Evolutionary conservation across 2,113 vertebrate species (phyloP).

Genomic region (Dicentrarchus labrax): DNA sequence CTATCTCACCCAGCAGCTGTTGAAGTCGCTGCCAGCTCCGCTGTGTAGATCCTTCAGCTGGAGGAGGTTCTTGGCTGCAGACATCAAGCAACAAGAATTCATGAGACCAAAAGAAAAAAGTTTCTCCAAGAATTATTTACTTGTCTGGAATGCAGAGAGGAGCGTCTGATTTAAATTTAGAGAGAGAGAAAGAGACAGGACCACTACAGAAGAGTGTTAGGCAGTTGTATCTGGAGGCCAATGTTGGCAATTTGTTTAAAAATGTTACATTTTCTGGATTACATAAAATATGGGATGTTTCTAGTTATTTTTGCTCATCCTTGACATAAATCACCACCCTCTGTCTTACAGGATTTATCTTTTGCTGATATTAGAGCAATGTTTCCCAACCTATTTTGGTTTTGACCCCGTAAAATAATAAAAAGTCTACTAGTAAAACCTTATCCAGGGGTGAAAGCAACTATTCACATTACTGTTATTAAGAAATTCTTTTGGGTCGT

Average conservation of each 20-base stretch:
- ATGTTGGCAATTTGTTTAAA: neutral
- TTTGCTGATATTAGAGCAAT: neutral
- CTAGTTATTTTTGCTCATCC: neutral
- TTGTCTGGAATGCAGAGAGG: conserved; percentile 8
- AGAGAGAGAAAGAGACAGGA: neutral
- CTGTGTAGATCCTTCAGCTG: conserved; percentile 31
- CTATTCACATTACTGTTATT: no score
- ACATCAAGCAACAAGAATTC: conserved; percentile 45
- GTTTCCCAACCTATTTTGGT: no score
- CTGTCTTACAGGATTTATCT: neutral
- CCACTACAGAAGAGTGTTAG: neutral
- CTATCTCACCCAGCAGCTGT: conserved; percentile 40
- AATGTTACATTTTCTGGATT: conserved; percentile 12
- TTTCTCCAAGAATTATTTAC: conserved; percentile 37
- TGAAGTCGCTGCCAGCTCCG: conserved; percentile 33
- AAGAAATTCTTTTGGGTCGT: no score
- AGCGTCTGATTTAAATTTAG: conserved; percentile 40
- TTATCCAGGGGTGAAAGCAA: neutral
- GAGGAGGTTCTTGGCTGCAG: conserved; percentile 32
- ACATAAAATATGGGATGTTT: neutral
- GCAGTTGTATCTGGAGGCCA: neutral
- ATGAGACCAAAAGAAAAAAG: conserved; percentile 1
- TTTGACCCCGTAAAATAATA: neutral
- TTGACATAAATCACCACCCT: neutral
- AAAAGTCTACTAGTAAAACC: neutral